A percentile compares a stretch with the other conserved stretches of the same genome.
These are phyloP conservation scores for Cebus imitator DNA, from an alignment of 2,113 vertebrate species.

Conservation along the genomic window DNA sequence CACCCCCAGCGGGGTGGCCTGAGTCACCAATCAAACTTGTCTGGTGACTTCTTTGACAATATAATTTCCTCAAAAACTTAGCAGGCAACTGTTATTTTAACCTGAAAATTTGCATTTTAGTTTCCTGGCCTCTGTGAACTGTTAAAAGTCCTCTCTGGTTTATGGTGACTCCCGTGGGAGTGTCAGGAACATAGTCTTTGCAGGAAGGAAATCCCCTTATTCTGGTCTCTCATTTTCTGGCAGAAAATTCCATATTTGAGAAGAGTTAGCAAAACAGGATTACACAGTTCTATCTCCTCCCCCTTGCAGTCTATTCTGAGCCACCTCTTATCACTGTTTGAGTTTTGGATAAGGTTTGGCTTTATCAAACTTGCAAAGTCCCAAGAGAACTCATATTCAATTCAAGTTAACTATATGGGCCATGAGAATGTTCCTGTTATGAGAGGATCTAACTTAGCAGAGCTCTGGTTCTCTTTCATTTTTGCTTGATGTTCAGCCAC, in stretches of 20 bases:
- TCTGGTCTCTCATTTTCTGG: not conserved
- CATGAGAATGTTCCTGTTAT: not conserved
- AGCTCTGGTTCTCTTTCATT: not conserved
- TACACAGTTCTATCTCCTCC: too few species aligned
- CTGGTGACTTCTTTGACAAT: not conserved
- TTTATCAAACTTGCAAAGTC: not conserved
- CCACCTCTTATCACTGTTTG: not conserved
- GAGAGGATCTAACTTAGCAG: not conserved
- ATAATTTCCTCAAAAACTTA: not conserved
- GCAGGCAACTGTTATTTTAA: not conserved
- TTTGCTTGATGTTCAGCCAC: not conserved
- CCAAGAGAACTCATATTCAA: not conserved
- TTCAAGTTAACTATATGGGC: fast-evolving
- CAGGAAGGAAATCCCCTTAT: not conserved
- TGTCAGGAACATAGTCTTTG: not conserved
- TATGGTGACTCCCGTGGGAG: not conserved
- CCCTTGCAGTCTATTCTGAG: fast-evolving
- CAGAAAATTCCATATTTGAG: not conserved
- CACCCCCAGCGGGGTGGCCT: not conserved
- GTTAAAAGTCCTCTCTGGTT: not conserved
- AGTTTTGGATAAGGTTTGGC: not conserved
- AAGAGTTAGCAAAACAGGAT: not conserved
- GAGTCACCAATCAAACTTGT: not conserved
- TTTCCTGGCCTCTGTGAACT: not conserved
- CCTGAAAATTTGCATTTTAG: not conserved